phyloP scores from a whole-genome alignment of 2,888 invertebrate genomes.

The Tetramorium bicarinatum region DNA sequence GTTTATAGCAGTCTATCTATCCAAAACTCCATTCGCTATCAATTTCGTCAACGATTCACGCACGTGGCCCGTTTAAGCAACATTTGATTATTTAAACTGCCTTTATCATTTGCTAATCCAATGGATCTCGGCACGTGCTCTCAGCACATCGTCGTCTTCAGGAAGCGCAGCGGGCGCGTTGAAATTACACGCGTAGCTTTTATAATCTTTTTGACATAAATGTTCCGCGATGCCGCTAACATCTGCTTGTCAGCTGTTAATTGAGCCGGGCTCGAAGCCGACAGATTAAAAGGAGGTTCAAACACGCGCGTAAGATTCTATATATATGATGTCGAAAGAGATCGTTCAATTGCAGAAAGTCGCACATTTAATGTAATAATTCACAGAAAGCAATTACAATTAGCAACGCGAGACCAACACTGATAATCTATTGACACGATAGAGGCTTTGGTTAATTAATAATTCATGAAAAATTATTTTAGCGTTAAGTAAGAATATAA shows the following conservation, averaged over 20 bases:
- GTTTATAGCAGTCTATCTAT: background rate
- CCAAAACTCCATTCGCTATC: constrained; percentile 2
- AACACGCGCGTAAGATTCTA: constrained; percentile 7
- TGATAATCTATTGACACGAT: background rate
- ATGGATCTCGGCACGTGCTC: constrained; percentile 39
- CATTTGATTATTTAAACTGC: constrained; percentile 27
- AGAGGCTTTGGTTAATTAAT: background rate
- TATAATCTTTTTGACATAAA: constrained; percentile 67
- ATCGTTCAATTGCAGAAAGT: constrained; percentile 4
- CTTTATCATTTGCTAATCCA: constrained; percentile 32
- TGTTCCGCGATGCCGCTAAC: constrained; percentile 60
- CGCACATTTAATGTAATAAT: constrained; percentile 23
- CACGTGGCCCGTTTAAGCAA: constrained; percentile 18
- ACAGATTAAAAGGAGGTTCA: constrained; percentile 34
- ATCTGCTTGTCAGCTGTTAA: constrained; percentile 77
- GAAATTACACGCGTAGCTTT: constrained; percentile 51
- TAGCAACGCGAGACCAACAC: too few relatives aligned
- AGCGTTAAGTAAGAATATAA: background rate
- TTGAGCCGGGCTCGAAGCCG: constrained; percentile 51
- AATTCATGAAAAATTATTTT: background rate
- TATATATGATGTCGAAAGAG: constrained; percentile 24
- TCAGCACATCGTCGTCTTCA: constrained; percentile 5
- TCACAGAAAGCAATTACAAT: background rate
- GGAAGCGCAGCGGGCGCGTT: constrained; percentile 43
- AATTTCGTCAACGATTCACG: background rate